A percentile compares a stretch with the other conserved stretches of the same genome.
phyloP scores from a whole-genome alignment of 2,113 vertebrate species.

The Neolamprologus sp. region DNA sequence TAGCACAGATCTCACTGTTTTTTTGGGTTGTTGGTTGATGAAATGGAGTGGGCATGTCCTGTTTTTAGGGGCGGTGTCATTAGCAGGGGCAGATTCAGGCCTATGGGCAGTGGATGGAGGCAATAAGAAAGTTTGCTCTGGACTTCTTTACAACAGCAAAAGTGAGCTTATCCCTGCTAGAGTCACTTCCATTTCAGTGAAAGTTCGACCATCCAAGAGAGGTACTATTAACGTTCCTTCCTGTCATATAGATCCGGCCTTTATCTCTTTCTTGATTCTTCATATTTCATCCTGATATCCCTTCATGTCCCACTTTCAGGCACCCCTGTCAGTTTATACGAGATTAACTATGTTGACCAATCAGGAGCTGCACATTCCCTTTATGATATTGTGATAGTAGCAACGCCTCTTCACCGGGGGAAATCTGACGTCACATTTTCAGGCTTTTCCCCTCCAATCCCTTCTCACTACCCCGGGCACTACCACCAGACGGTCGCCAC shows the following conservation, averaged over 20 bases:
- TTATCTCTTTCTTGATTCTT: not conserved
- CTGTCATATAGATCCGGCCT: not conserved
- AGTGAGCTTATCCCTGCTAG: slow-evolving; percentile 77
- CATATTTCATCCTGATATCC: not conserved
- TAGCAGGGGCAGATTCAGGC: slow-evolving; percentile 71
- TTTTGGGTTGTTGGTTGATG: not conserved
- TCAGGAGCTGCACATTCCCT: slow-evolving; percentile 66
- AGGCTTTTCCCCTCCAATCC: slow-evolving; percentile 78
- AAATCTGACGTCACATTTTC: slow-evolving; percentile 80
- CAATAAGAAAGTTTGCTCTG: slow-evolving; percentile 83
- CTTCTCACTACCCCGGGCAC: slow-evolving; percentile 63
- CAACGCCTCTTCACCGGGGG: slow-evolving; percentile 78
- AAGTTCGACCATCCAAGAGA: slow-evolving; percentile 59
- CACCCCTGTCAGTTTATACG: slow-evolving; percentile 66
- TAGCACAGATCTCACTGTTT: not conserved
- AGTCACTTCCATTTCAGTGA: slow-evolving; percentile 78
- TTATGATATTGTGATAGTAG: slow-evolving; percentile 86
- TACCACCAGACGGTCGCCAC: slow-evolving; percentile 81
- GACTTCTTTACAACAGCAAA: slow-evolving; percentile 82
- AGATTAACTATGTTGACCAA: slow-evolving; percentile 75
- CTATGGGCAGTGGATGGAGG: slow-evolving; percentile 91
- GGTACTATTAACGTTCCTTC: slow-evolving; percentile 55
- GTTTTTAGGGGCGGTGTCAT: slow-evolving; percentile 76
- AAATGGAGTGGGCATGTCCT: not conserved
- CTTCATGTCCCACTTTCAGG: slow-evolving; percentile 51